Base-by-base conservation (phyloP, 2,797 vertebrate species). In the Fistularia tabacaria region DNA sequence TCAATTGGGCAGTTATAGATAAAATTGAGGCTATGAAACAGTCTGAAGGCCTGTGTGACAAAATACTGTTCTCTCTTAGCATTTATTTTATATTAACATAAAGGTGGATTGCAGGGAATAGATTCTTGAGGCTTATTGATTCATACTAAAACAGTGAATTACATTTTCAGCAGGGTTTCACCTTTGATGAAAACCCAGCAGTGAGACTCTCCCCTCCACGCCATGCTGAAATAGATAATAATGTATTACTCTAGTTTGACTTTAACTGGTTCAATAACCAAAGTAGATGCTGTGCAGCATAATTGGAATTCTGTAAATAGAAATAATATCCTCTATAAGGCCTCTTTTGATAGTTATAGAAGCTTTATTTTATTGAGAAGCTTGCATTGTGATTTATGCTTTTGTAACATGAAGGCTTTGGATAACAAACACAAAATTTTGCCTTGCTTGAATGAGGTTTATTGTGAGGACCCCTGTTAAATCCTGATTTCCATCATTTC, bases 141-240 rank as follows among this genome's bases (percentile, higher is more conserved):
- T 88, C 79, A 84, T 81, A 85, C 75, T 81, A 85, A 89, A 85
- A 85, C 79, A 85, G 79, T 85, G 84, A 83, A 88, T 88, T 81
- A 81, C 82, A 86, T 84, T 87, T 88, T 84, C 84, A 86, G 81
- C 83, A 66, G 81, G 82, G 80, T 59, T 74, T 88, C 82, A 79
- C 74, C 80, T 84, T 57, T 82, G 80, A 87, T 85, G 76, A 83
- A 86, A 85, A 81, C 83, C 81, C 82, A 81, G 69, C 80, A 47
- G 82, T 57, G 84, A 85, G 82, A 83, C 75, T 81, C 79, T 81
- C 69, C 75, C 72, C 57, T 59, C 64, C 68, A 37, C 75, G 68
- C 76, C 62, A 57, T 55, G 73, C 59, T 81, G 79, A 85, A 85
- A 84, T 77, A 76, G 82, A 88, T 81, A 77, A 86, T 85, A 86